Conservation (phyloP, 2,797 vertebrate genomes). For the Champsocephalus gunnari region DNA sequence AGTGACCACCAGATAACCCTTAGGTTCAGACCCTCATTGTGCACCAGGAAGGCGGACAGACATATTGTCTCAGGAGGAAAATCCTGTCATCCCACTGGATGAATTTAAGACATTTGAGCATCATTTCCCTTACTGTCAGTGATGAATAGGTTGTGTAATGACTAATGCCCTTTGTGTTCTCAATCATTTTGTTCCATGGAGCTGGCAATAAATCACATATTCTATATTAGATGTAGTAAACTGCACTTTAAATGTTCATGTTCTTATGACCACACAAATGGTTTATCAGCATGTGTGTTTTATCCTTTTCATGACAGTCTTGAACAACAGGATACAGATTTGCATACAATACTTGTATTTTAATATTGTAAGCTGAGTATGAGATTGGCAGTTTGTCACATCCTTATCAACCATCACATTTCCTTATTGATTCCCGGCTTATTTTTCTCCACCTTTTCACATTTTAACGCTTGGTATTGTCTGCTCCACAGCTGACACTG, state of each 20-base stretch:
- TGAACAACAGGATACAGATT: not conserved
- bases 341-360: not conserved
- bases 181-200: not conserved
- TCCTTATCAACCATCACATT: constrained; percentile 30
- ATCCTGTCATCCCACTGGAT: constrained; percentile 45
- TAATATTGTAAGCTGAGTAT: not conserved
- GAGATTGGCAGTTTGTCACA: not conserved
- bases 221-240: not conserved
- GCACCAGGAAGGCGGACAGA: constrained; percentile 51
- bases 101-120: constrained; percentile 36
- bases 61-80: constrained; percentile 37
- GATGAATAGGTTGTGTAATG: not conserved
- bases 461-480: constrained; percentile 59
- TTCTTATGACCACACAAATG: not conserved
- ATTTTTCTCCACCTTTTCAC: constrained; percentile 38
- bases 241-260: not conserved
- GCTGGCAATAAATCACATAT: not conserved
- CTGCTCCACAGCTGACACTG: constrained; percentile 47
- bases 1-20: constrained; percentile 77
- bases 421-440: constrained; percentile 8
- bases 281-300: not conserved
- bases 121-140: not conserved
- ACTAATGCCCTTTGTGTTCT: not conserved
- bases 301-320: not conserved
- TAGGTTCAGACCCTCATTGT: constrained; percentile 64